Percentiles rank a stretch among this genome's conserved stretches.
Evolutionary conservation across 2,888 invertebrate species (phyloP).

Genomic region (Mayetiola destructor): DNA sequence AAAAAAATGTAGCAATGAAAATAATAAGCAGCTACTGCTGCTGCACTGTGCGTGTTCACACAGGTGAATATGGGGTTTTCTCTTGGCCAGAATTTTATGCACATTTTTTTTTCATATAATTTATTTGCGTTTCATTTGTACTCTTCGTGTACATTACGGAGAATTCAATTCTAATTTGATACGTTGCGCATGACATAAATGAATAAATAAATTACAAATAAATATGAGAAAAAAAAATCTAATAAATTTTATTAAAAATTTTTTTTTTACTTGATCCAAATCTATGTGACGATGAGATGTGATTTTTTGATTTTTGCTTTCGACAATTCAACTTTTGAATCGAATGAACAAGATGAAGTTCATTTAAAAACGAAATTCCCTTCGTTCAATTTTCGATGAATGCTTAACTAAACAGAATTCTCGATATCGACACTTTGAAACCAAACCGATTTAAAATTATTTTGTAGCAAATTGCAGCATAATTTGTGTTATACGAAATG

Average conservation of each 20-base stretch:
- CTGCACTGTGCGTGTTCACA: conserved; percentile 10
- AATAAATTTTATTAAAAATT: too few species aligned
- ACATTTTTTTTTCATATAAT: neutral
- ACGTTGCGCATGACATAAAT: conserved; percentile 10
- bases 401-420: conserved; percentile 4
- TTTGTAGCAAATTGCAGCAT: neutral
- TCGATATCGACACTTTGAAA: neutral
- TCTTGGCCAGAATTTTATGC: too few species aligned
- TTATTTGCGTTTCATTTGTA: too few species aligned
- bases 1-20: conserved; percentile 3
- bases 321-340: neutral
- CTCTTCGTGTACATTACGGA: conserved; percentile 3
- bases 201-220: too few species aligned
- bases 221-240: too few species aligned
- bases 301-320: neutral
- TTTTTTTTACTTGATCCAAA: too few species aligned
- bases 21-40: too few species aligned
- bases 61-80: conserved; percentile 9
- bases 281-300: too few species aligned
- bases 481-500: neutral
- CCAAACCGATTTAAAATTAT: neutral
- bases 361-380: neutral
- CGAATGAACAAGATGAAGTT: neutral
- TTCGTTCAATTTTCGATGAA: neutral
- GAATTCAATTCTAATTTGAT: neutral